Evolutionary conservation across 2,113 vertebrate species (phyloP), one percentile per base, ranked within the genome.

Genomic region (Melanocharis versteri): DNA sequence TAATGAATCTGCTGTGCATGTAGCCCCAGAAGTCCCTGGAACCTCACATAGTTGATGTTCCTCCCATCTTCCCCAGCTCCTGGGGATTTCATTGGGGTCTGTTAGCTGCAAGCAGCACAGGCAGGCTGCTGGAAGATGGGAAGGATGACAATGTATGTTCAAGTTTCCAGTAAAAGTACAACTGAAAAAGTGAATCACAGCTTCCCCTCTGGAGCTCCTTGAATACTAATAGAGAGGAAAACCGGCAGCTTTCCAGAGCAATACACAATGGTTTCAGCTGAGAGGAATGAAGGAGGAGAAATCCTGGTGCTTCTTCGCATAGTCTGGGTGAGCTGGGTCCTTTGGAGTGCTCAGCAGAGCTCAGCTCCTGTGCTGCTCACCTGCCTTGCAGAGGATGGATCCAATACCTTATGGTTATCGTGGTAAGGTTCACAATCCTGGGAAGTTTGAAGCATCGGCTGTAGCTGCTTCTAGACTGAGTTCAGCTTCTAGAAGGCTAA

Each of bases 101-200:
- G 2, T 76, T 65, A 65, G 82, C 78, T 47, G 53, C 5, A 39
- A 93, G 75, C 62, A 11, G 15, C 6, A 18, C 85, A 76, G 72
- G 51, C 70, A 39, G 1, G 21, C 58, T 50, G 83, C 66, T 94
- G 91, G 86, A 27, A 28, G 90, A 31, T 78, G 95, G 92, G 92
- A 92, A 78, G 42, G 58, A 58, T 96, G 94, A 87, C 88, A 89
- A 10, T 47, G 28, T 82, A 6, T 58, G 78, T 50, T 93, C 68
- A 47, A 81, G 53, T 97, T 97, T 96, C 91, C 96, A 96, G 87
- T 88, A 66, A 93, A 77, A 83, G 90, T 68, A 78, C 75, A 88
- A 86, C 88, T 97, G 96, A 69, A 84, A 85, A 89, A 92, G 77
- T 96, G 95, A 96, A 96, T 97, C 94, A 96, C 79, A 89, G 58